phyloP scores from a whole-genome alignment of 2,113 vertebrate genomes.

The Phainopepla nitens region DNA sequence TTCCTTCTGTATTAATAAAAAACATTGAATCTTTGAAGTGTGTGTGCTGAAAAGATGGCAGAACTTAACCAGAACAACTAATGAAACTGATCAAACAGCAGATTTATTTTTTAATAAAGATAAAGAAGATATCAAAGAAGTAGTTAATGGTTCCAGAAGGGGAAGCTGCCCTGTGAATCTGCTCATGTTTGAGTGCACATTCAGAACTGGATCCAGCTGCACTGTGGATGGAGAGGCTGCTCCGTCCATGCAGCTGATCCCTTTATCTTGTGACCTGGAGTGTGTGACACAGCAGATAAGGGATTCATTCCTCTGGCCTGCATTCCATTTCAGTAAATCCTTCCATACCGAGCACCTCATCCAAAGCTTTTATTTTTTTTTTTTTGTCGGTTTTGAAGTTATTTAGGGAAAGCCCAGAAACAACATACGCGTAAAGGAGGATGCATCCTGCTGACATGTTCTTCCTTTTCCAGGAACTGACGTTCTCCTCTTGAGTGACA shows the following conservation, averaged over 20 bases:
- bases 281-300: not conserved
- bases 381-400: conserved; percentile 14
- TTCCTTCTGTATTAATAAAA: not conserved
- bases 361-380: not conserved
- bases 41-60: not conserved
- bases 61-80: not conserved
- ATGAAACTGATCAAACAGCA: not conserved
- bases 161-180: not conserved
- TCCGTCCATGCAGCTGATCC: not conserved
- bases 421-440: not conserved
- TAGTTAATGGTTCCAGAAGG: not conserved
- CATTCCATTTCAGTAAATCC: conserved; percentile 11
- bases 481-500: not conserved
- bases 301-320: not conserved
- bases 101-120: not conserved
- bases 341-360: not conserved
- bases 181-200: not conserved
- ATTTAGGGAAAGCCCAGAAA: conserved; percentile 41
- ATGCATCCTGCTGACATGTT: conserved; percentile 52
- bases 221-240: not conserved
- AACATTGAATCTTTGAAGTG: not conserved
- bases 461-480: conserved; percentile 65
- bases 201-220: not conserved
- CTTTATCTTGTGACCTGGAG: conserved; percentile 14
- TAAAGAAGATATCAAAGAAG: not conserved